Conservation (phyloP, 30 jellyfish, hydroid and myxozoan species). For the Cassiopea xamachana region DNA sequence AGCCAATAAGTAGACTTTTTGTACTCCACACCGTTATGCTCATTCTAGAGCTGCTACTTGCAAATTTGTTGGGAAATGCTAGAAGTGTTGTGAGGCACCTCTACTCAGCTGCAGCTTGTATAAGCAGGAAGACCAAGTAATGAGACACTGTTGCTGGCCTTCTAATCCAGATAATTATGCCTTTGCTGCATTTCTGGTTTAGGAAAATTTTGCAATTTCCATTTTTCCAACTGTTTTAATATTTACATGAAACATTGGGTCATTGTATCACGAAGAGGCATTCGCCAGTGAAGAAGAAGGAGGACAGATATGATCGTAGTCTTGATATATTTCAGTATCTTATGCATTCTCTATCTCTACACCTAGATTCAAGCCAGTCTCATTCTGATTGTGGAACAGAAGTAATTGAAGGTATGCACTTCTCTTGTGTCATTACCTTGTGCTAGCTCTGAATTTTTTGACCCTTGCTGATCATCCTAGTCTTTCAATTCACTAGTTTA, state of each 20-base stretch:
- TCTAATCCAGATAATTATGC: no score
- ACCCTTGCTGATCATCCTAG: no score
- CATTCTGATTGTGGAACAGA: neutral
- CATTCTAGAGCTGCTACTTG: no score
- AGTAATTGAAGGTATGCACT: conserved; percentile 3
- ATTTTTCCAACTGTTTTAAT: neutral
- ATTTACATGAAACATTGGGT: neutral
- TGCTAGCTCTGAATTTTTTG: neutral
- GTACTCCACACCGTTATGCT: no score
- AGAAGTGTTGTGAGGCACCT: no score
- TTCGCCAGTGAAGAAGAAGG: conserved; percentile 29
- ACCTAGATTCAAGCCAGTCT: conserved; percentile 6
- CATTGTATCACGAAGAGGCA: neutral
- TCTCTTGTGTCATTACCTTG: neutral
- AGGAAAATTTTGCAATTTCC: neutral
- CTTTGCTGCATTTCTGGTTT: no score
- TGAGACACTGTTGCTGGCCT: no score
- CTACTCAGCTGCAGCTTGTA: no score
- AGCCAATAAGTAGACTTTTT: no score
- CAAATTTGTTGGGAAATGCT: no score
- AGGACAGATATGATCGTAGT: conserved; percentile 30
- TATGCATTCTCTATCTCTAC: neutral
- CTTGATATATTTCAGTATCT: neutral
- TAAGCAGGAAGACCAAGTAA: no score
- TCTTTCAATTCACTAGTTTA: no score